Percentiles rank a stretch among this genome's conserved stretches.
phyloP scores from a whole-genome alignment of 2,797 vertebrate species.

The Anisognathus igniventris region DNA sequence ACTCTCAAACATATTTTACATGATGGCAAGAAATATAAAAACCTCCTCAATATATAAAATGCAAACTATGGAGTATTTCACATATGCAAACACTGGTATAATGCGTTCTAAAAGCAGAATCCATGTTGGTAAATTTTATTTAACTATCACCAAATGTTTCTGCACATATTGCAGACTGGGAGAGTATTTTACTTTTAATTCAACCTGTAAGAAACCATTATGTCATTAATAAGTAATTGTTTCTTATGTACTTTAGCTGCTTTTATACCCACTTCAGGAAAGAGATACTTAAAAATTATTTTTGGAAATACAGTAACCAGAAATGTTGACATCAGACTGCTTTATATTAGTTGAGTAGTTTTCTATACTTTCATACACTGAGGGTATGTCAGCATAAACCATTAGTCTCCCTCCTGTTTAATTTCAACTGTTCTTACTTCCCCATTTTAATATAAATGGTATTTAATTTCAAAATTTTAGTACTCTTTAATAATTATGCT shows the following conservation, averaged over 20 bases:
- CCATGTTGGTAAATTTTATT: not conserved
- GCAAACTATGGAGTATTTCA: not conserved
- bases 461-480: not conserved
- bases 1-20: not conserved
- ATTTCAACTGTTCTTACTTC: not conserved
- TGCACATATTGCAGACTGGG: not conserved
- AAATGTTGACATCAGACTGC: not conserved
- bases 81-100: not conserved
- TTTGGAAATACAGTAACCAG: not conserved
- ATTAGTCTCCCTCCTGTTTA: not conserved
- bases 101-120: not conserved
- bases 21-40: not conserved
- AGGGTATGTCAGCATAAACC: not conserved
- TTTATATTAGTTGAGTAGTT: not conserved
- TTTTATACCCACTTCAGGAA: not conserved
- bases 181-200: not conserved
- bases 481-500: not conserved
- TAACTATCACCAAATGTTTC: not conserved
- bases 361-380: not conserved
- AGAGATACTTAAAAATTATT: not conserved
- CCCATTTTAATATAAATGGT: rapidly evolving
- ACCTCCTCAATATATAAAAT: not conserved
- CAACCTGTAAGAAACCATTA: not conserved
- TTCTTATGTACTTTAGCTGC: not conserved
- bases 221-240: not conserved